Evolutionary conservation across 2,888 invertebrate species (phyloP).

Genomic region (Listrodromus nycthemerus): DNA sequence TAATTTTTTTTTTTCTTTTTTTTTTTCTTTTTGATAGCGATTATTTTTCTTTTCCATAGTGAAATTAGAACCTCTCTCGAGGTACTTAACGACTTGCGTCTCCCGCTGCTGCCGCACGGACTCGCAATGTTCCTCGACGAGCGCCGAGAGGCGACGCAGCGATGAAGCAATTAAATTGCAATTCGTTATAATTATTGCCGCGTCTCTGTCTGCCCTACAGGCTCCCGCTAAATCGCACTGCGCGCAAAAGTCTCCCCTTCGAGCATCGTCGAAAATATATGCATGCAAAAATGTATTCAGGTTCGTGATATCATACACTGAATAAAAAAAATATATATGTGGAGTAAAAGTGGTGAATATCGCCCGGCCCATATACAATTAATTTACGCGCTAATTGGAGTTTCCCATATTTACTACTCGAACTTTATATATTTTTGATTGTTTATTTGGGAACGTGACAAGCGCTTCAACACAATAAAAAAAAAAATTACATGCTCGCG

Average conservation of each 20-base stretch:
- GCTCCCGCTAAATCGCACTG: not conserved
- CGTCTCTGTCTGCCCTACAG: slow-evolving; percentile 38
- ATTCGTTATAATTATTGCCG: slow-evolving; percentile 77
- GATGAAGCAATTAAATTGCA: slow-evolving; percentile 77
- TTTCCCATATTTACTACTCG: too few species aligned
- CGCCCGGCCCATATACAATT: too few species aligned
- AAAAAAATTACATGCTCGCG: too few species aligned
- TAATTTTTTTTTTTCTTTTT: not conserved
- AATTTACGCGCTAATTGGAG: too few species aligned
- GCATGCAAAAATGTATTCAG: not conserved
- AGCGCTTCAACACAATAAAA: too few species aligned
- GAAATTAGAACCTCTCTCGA: slow-evolving; percentile 34
- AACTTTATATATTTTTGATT: too few species aligned
- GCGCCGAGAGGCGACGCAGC: slow-evolving; percentile 37
- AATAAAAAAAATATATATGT: not conserved
- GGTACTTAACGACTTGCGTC: slow-evolving; percentile 35
- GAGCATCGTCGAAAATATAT: not conserved
- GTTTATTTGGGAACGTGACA: too few species aligned
- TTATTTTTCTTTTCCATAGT: slow-evolving; percentile 16
- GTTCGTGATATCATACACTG: not conserved
- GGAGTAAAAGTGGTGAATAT: too few species aligned
- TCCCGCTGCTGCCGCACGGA: not conserved
- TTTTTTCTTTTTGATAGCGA: slow-evolving; percentile 10
- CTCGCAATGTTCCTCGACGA: slow-evolving; percentile 4
- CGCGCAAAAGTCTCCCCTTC: not conserved